Percentiles rank a stretch among this genome's conserved stretches.
Evolutionary conservation across 1,140 invertebrate species (phyloP).

Genomic region (Scaptodrosophila lebanonensis): DNA sequence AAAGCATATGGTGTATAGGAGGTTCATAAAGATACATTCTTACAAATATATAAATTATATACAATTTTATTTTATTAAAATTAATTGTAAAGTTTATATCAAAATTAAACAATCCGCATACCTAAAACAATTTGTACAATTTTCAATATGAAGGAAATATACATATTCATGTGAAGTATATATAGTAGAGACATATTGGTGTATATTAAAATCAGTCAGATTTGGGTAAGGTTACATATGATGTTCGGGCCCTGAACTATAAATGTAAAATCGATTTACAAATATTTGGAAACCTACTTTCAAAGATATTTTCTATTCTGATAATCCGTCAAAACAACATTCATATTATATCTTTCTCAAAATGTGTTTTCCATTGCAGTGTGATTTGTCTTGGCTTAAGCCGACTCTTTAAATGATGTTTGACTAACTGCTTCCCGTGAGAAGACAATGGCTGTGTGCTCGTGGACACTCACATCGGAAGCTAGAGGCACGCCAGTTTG

Average conservation of each 20-base stretch:
- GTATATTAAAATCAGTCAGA: constrained; percentile 33
- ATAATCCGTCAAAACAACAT: constrained; percentile 1
- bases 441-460: no score
- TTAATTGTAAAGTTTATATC: not conserved
- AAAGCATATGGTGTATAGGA: constrained; percentile 13
- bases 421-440: constrained; percentile 22
- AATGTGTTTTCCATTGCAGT: constrained; percentile 3
- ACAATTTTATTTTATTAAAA: constrained; percentile 26
- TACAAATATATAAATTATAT: constrained; percentile 31
- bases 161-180: constrained; percentile 11
- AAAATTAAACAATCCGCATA: not conserved
- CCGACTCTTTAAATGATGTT: constrained; percentile 41
- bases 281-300: no score
- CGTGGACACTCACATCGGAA: no score
- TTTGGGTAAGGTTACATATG: not conserved
- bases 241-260: not conserved
- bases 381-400: constrained; percentile 46
- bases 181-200: constrained; percentile 12
- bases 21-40: constrained; percentile 9
- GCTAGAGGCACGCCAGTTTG: constrained; percentile 2
- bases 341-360: no score
- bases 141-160: constrained; percentile 6
- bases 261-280: not conserved
- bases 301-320: constrained; percentile 1
- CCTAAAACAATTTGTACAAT: constrained; percentile 36